Base-by-base conservation (phyloP, 2,888 invertebrate species). In the Athalia circularis region DNA sequence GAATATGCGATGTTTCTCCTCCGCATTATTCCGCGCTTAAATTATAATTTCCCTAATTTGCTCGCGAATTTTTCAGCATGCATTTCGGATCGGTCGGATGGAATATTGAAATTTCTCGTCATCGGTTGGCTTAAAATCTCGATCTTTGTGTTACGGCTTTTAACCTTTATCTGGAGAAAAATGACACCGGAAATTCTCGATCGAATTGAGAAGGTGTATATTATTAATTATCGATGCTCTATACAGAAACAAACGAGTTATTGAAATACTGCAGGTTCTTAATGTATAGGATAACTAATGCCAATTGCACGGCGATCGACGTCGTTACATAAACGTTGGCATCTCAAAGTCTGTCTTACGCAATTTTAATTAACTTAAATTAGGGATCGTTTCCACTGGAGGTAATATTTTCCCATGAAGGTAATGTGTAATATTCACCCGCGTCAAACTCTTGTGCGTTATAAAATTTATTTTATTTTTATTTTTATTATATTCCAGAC, bases 1-100 rank as follows among this genome's bases (percentile, higher is more conserved):
- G 85, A 78, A 80, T 78, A 72, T 57, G 72, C 45, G 47, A 72
- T 59, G 59, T 59, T 47, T 29, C 59, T 11, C n/a, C n/a, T 59
- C 47, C n/a, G 9, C n/a, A 59, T 5, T 13, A 72, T 59, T 47
- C 9, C 47, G 52, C 7, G 59, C 59, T 59, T 11, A 43, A 9
- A 5, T 11, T 5, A 13, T 62, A 3, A 59, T 45, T 15, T 59
- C 47, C 13, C 1, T 47, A 72, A 72, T 72, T 57, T 47, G 57
- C 59, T 13, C 47, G 59, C 57, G 45, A 0, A 72, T 65, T 13
- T 72, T 59, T 8, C 57, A 4, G 5, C 9, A 7, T n/a, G 54
- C 9, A 50, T 5, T 52, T 15, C 15, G 3, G 7, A 59, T 29
- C 29, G 29, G 29, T 29, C 29, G 2, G 29, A 29, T 29, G 2